These are phyloP conservation scores for Heliopora coerulea DNA, from an alignment of 92 coral and sea anemone genomes.

Conservation along the genomic window DNA sequence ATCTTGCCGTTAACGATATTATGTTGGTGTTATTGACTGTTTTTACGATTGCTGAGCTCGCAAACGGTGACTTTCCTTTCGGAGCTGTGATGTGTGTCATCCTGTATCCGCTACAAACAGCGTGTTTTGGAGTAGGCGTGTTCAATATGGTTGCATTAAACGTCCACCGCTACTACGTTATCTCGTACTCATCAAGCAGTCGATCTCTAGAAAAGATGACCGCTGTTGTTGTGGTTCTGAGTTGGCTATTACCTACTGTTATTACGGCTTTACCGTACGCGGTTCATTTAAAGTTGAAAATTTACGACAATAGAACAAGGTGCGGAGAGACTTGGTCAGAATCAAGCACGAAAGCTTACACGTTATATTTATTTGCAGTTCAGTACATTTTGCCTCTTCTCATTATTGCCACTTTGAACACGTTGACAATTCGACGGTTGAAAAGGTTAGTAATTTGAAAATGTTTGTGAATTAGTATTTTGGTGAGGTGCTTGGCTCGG, in stretches of 20 bases:
- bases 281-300: neutral
- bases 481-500: no score
- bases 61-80: neutral
- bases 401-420: conserved; percentile 30
- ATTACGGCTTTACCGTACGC: conserved; percentile 31
- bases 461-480: no score
- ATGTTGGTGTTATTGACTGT: neutral
- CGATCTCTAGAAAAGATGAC: conserved; percentile 4
- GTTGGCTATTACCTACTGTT: conserved; percentile 26
- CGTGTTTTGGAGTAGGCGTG: conserved; percentile 16
- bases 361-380: conserved; percentile 17
- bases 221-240: neutral
- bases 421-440: conserved; percentile 27
- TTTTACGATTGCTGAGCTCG: conserved; percentile 23
- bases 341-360: neutral
- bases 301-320: neutral
- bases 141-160: conserved; percentile 35
- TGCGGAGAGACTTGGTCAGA: conserved; percentile 25
- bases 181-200: conserved; percentile 10
- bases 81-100: conserved; percentile 32
- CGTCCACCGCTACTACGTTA: conserved; percentile 32
- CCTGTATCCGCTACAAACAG: conserved; percentile 31
- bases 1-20: conserved; percentile 29
- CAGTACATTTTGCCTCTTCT: conserved; percentile 28
- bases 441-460: conserved; percentile 22